Conservation (phyloP, 2,113 vertebrate genomes). For the cat (Felis catus) region F.catus_Fca126_mat1.0 CM031429.1:56904001-56904500, state of each 20-base stretch:
- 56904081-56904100: neutral
- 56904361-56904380: neutral
- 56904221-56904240: neutral
- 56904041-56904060: neutral
- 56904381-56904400: neutral
- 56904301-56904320: neutral
- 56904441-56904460: neutral
- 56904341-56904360: neutral
- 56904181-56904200: neutral
- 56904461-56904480: neutral
- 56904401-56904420: neutral
- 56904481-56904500: neutral
- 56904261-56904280: neutral
- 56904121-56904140: neutral
- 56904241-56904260: neutral
- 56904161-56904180: neutral
- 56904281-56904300: neutral
- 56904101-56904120: neutral
- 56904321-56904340: neutral
- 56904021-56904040: neutral
- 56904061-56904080: neutral
- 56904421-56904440: neutral
- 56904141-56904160: neutral
- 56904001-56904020: neutral
- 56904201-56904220: neutral